Percentiles rank a stretch among this genome's conserved stretches.
phyloP scores from a whole-genome alignment of 2,113 vertebrate genomes.

The Perca schrenkii region DNA sequence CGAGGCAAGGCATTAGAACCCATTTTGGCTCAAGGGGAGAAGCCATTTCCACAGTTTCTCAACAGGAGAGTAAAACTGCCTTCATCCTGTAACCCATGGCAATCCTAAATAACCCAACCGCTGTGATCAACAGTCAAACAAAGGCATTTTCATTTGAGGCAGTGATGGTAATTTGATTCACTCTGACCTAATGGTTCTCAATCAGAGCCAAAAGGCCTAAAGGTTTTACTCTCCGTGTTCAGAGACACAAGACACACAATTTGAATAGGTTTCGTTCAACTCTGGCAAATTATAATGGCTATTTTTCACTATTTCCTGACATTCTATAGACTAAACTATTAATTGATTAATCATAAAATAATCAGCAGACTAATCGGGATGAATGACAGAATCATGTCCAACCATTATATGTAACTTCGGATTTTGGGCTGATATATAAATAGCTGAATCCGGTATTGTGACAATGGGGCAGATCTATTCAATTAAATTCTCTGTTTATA shows the following conservation, averaged over 20 bases:
- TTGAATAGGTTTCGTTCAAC: background rate
- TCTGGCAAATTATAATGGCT: background rate
- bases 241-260: conserved; percentile 27
- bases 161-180: conserved; percentile 77
- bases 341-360: background rate
- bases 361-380: background rate
- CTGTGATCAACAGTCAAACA: conserved; percentile 70
- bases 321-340: background rate
- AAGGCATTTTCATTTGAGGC: conserved; percentile 74
- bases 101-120: conserved; percentile 56
- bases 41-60: conserved; percentile 72
- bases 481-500: no score
- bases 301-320: background rate
- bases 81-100: conserved; percentile 58
- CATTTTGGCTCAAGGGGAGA: conserved; percentile 72
- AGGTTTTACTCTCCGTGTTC: conserved; percentile 46
- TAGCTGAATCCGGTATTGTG: no score
- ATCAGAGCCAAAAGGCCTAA: conserved; percentile 59
- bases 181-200: conserved; percentile 73
- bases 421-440: no score
- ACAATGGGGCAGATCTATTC: no score
- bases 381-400: background rate
- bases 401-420: background rate
- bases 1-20: conserved; percentile 65
- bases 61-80: conserved; percentile 43